Percentiles rank a stretch among this genome's conserved stretches.
Conservation (phyloP, 2,797 vertebrate species). For the Paguma larvata region DNA sequence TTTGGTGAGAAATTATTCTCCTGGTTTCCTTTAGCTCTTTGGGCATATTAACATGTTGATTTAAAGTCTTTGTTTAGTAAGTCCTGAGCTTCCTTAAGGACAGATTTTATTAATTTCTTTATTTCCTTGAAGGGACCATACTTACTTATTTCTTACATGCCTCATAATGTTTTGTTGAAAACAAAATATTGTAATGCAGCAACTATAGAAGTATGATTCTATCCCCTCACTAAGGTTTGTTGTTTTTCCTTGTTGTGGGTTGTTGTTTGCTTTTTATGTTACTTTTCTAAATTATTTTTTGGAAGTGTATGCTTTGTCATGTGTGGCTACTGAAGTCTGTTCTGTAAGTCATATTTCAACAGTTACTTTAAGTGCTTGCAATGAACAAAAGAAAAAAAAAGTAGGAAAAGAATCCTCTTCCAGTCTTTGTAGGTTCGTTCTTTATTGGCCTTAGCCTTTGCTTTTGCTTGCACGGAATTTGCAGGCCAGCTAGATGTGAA, state of each 20-base stretch:
- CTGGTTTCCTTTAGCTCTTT: not conserved
- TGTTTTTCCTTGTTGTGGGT: not conserved
- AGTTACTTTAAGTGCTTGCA: not conserved
- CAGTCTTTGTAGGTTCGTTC: not conserved
- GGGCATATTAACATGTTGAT: not conserved
- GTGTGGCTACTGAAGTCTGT: not conserved
- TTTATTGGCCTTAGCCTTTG: not conserved
- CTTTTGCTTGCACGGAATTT: not conserved
- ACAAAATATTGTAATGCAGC: not conserved
- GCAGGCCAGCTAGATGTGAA: not conserved
- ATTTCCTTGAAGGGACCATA: not conserved
- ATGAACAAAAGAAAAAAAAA: not conserved
- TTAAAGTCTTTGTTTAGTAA: constrained; percentile 33
- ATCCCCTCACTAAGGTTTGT: not conserved
- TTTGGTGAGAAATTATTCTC: not conserved
- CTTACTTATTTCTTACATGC: not conserved
- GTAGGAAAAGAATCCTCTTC: not conserved
- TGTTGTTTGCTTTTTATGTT: not conserved
- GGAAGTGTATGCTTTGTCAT: not conserved
- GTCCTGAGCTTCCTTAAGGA: not conserved
- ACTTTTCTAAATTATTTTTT: not conserved
- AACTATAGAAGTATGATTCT: not conserved
- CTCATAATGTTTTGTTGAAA: not conserved
- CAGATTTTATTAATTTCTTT: constrained; percentile 24
- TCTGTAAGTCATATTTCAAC: not conserved